Evolutionary conservation across 1,140 invertebrate species (phyloP), one percentile per base, ranked within the genome.

Genomic region (Pseudoatta argentina): DNA sequence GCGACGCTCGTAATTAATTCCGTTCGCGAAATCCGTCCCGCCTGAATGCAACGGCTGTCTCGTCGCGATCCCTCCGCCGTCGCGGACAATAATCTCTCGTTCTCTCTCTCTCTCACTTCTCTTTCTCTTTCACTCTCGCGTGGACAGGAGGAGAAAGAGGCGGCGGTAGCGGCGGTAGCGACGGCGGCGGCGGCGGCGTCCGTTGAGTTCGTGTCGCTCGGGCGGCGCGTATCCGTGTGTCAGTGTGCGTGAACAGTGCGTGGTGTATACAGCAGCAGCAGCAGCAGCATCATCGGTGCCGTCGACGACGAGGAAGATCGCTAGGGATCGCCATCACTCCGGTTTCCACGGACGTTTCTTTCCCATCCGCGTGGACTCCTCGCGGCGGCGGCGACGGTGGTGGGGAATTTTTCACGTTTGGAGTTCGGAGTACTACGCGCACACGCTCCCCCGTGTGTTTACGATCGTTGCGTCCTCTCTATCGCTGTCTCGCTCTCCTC

Each of bases 11-110:
- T 51, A 90, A 90, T 90, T 90, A 86, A 91, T 90, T 91, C 91
- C 88, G 91, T 91, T 83, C 90, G 91, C 86, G 88, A 88, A 44
- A 88, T 91, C 91, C 91, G 91, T 91, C 91, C 91, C 48, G n/a
- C 3, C 69, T 21, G 67, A 39, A 34, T n/a, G 14, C 83, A 34
- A 55, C 57, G 44, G 21, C 18, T 53, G 61, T 75, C 48, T 57
- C 86, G 48, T 66, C 86, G 78, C 44, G 85, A 48, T 51, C 67
- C 39, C 55, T 76, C 63, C 61, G 61, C 39, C 79, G 69, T 39
- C 39, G 66, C 61, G 69, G n/a, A 78, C 73, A 21, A 67, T 77
- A 44, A 51, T 6, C 21, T 14, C 57, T 63, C 67, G 48, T 10
- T 51, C 39, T 64, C 44, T 57, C 48, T 64, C 39, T 53, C 24